Evolutionary conservation across 2,888 invertebrate genomes (phyloP), one percentile per base, ranked within the genome.

Genomic region (Neocrepidodera transversa): DNA sequence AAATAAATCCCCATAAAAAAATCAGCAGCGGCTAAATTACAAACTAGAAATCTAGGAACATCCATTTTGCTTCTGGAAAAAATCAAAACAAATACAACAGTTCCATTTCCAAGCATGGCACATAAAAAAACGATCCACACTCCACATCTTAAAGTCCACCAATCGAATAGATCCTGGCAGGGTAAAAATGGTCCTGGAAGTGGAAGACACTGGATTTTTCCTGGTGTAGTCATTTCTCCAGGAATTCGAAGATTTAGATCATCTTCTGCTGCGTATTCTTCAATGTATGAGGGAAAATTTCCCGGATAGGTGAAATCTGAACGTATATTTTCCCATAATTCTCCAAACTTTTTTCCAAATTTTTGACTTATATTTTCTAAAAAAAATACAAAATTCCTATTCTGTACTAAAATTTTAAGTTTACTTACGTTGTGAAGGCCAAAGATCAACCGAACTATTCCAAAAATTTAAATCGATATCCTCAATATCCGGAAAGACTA

Each of bases 41-140:
- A 95, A 58, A 98, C 97, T 60, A 97, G 86, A 81, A 98, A 97
- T 67, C 97, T 84, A 1, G 97, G 97, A 28, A 97, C 96, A 79
- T 97, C 96, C 87, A 97, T 93, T 82, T 97, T 95, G 68, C 91
- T 91, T 69, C 94, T 86, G 55, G 94, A 92, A 79, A 91, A 94
- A 66, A 96, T 85, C 52, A 97, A 85, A 43, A 98, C 96, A 75
- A 96, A 92, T 10, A 97, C 94, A 7, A 97, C 97, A 0, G 93
- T 93, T 42, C 95, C 96, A 79, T 98, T 98, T 64, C 98, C 98
- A 49, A 97, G 85, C 82, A 98, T 88, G 35, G 97, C 96, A 71
- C 97, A 84, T 57, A 97, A 86, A 80, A 97, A 97, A 40, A 98
- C 96, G 11, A 95, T 89, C 97, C 98, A 98, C 49, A 97, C 95